Percentiles rank a stretch among this genome's conserved stretches.
phyloP scores from a whole-genome alignment of 2,888 invertebrate species.

The Enoplolaimus lenunculus region DNA sequence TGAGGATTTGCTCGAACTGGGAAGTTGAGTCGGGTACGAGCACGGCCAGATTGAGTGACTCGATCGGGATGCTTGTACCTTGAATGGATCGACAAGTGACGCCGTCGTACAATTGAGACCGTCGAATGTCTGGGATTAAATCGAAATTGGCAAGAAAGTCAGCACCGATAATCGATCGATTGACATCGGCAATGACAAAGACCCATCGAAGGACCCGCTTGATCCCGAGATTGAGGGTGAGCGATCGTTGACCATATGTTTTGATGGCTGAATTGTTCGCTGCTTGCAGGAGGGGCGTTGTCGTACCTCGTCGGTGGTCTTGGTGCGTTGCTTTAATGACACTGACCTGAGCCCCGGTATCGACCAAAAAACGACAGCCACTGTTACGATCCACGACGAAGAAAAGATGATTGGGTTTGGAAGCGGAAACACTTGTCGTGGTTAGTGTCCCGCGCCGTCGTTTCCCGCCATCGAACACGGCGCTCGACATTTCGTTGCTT shows the following conservation, averaged over 20 bases:
- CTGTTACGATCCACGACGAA: neutral
- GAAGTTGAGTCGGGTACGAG: conserved; percentile 1
- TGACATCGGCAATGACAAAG: conserved; percentile 9
- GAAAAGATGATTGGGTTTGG: conserved; percentile 1
- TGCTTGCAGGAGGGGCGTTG: neutral
- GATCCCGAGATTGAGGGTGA: neutral
- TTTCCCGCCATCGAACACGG: conserved; percentile 1
- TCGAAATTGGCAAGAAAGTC: conserved; percentile 6
- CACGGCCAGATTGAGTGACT: neutral
- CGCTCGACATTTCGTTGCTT: conserved; percentile 1
- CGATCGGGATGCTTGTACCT: neutral
- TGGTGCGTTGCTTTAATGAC: neutral
- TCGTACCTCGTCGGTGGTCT: neutral
- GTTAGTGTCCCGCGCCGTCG: neutral
- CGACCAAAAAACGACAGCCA: neutral
- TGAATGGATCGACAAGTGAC: neutral
- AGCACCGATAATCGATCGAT: neutral
- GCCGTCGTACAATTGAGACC: conserved; percentile 1
- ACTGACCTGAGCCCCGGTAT: conserved; percentile 1
- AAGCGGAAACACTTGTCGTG: conserved; percentile 1
- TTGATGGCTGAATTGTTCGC: conserved; percentile 1
- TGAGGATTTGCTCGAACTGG: conserved; percentile 7
- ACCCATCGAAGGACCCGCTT: neutral
- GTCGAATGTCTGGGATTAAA: neutral
- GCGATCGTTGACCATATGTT: conserved; percentile 1